phyloP scores from a whole-genome alignment of 1,140 invertebrate genomes.

The Drosophila truncata region DNA sequence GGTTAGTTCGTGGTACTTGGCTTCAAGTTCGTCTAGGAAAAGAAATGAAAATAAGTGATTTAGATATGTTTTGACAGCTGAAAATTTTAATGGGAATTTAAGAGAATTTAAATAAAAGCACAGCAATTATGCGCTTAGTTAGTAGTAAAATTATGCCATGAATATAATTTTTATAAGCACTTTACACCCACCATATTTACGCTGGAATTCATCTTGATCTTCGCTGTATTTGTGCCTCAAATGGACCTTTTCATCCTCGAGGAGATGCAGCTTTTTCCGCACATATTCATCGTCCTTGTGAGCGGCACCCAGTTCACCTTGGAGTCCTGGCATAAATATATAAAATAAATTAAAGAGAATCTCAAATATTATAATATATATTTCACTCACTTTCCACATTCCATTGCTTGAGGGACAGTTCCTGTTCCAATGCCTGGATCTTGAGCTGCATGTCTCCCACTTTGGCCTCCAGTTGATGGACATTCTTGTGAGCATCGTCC shows the following conservation, averaged over 20 bases:
- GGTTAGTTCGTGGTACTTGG: slow-evolving; percentile 86
- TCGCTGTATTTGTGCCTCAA: slow-evolving; percentile 86
- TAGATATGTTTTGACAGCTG: background rate
- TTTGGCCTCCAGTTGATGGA: slow-evolving; percentile 86
- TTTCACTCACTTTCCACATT: slow-evolving; percentile 87
- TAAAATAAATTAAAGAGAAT: too few relatives aligned
- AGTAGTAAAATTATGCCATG: too few relatives aligned
- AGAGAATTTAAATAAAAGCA: too few relatives aligned
- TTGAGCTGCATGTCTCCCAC: slow-evolving; percentile 86
- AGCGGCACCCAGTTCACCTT: slow-evolving; percentile 87
- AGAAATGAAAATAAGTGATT: background rate
- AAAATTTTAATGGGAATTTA: background rate
- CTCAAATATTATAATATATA: background rate
- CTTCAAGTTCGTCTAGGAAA: slow-evolving; percentile 85
- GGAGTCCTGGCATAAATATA: slow-evolving; percentile 84
- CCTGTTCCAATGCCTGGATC: slow-evolving; percentile 87
- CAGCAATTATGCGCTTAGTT: too few relatives aligned
- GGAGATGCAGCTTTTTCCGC: slow-evolving; percentile 86
- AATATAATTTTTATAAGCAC: background rate
- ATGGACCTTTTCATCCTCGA: slow-evolving; percentile 86
- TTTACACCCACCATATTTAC: slow-evolving; percentile 85
- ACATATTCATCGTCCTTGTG: slow-evolving; percentile 87
- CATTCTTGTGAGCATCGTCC: slow-evolving; percentile 86
- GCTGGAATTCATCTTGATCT: slow-evolving; percentile 86
- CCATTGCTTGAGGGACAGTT: slow-evolving; percentile 86